These are phyloP conservation scores for Xanthorhoe designata DNA, from an alignment of 2,888 invertebrate species.

Conservation along the genomic window DNA sequence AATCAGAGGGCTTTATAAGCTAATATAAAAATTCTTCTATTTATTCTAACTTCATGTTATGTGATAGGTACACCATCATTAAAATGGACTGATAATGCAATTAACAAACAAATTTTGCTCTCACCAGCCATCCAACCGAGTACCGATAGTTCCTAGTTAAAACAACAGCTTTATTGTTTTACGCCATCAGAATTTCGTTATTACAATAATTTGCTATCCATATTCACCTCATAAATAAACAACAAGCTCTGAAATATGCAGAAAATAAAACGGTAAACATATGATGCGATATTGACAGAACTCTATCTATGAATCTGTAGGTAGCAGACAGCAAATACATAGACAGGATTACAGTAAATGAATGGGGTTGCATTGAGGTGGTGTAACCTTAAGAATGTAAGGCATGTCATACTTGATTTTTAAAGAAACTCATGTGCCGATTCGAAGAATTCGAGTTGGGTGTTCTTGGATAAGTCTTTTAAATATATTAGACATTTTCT, in stretches of 20 bases:
- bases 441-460: no score
- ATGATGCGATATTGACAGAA: slow-evolving; percentile 37
- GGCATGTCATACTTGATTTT: no score
- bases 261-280: slow-evolving; percentile 36
- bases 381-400: no score
- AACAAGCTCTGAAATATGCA: slow-evolving; percentile 40
- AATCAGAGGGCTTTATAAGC: no score
- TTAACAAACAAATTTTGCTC: neutral
- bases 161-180: slow-evolving; percentile 21
- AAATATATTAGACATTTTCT: no score
- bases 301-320: neutral
- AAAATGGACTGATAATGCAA: neutral
- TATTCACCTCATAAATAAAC: slow-evolving; percentile 44
- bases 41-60: no score
- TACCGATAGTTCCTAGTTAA: slow-evolving; percentile 12
- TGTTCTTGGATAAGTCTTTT: no score
- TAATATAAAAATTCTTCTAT: no score
- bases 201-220: slow-evolving; percentile 28
- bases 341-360: no score
- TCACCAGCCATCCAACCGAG: neutral
- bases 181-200: slow-evolving; percentile 26
- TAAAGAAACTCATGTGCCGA: no score
- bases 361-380: neutral
- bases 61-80: no score
- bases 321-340: neutral